Base-by-base conservation (phyloP, 2,797 vertebrate genomes). In the Emydoidea blandingii region DNA sequence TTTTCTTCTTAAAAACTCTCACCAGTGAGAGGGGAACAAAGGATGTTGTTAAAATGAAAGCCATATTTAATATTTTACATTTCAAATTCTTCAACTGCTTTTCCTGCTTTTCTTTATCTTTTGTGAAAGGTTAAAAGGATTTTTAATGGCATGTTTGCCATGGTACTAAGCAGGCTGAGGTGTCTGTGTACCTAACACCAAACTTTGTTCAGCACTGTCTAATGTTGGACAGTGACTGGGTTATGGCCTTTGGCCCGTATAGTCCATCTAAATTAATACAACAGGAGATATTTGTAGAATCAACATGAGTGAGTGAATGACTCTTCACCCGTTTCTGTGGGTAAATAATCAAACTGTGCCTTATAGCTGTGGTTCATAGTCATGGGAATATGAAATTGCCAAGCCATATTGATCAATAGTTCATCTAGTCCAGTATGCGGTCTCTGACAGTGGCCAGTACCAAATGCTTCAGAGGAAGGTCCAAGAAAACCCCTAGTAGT, bases 321-420 rank as follows among this genome's bases (percentile, higher is more conserved):
- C 85, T 65, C n/a, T 93, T 57, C 79, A 91, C 81, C 62, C 87
- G 47, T 52, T 87, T 83, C 88, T 95, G 85, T 92, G 87, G 87
- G 95, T 92, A 95, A 87, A 80, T 89, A 92, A 96, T 96, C 87
- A 86, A 92, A 23, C 81, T 62, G 57, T 56, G 76, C 27, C 3
- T 1, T 27, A 83, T 54, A 31, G 54, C 53, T 95, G 79, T 19
- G 82, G 41, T 49, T 95, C 41, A 41, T 27, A 81, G 44, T 31
- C 86, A 72, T 1, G 0, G 37, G 68, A 74, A 37, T 37, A 74
- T 44, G 37, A 41, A 74, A 74, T 76, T 83, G 23, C 79, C 90
- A 37, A 81, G n/a, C 41, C 23, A 74, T 5, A 0, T 47, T 94
- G 82, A 44, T 62, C 82, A 47, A 6, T 50, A 80, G 79, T 31